Evolutionary conservation across 2,797 vertebrate species (phyloP), one percentile per base, ranked within the genome.

Genomic region (Bucorvus abyssinicus): DNA sequence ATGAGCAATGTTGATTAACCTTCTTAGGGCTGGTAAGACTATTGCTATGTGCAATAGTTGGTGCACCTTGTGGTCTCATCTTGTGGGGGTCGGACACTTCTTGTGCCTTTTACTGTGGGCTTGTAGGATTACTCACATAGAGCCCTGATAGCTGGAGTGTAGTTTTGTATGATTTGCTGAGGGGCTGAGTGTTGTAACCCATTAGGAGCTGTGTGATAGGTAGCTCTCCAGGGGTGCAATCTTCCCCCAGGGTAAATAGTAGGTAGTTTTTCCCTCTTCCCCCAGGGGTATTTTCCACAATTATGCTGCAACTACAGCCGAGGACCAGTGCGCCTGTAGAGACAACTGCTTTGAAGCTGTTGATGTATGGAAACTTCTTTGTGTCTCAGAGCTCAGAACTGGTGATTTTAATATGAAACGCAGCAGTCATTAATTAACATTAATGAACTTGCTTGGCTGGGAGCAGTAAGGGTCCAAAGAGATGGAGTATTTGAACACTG

Each of bases 371-470:
- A 95, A 94, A 93, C 76, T 88, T 84, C 84, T 93, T 91, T 94
- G 85, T 95, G 90, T 81, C 87, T 95, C 80, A 29, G 69, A 40
- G 68, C 87, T 91, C 45, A 68, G 81, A 90, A 84, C 69, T 1
- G 21, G 88, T 89, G 80, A 94, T 94, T 95, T 96, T 97, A 94
- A 95, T 95, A 87, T 87, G 88, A 93, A 94, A 86, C 94, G 69
- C 93, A 95, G 94, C 92, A 90, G 86, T 94, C 76, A 82, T 91
- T 95, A 97, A 96, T 95, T 95, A 97, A 92, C 95, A 91, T 87
- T 96, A 95, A 96, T 95, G 94, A 95, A 95, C 77, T 81, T 60
- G 76, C 34, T 22, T 75, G 69, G 70, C 88, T 75, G 13, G 38
- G 75, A 92, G 84, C 82, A 55, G 87, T 69, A 4, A 84, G 90